Conservation (phyloP, 2,888 invertebrate species). For the Papilio demoleus region DNA sequence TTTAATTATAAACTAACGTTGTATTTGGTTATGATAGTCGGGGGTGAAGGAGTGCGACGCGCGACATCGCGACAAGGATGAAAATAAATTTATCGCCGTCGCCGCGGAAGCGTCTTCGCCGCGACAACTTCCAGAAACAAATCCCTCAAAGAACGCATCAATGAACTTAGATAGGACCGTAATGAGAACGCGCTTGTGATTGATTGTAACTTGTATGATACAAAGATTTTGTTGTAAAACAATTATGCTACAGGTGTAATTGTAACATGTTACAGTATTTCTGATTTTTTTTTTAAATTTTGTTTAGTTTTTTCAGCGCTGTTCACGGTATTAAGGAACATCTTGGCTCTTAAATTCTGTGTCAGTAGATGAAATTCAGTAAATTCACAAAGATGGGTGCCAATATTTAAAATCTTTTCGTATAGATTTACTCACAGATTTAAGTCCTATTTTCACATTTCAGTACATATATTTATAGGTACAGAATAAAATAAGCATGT, state of each 20-base stretch:
- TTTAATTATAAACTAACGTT: not conserved
- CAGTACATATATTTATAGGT: no score
- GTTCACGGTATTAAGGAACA: conserved; percentile 10
- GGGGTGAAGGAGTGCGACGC: conserved; percentile 59
- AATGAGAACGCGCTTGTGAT: conserved; percentile 65
- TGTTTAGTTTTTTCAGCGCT: not conserved
- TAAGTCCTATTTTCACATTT: no score
- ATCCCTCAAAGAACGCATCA: conserved; percentile 70
- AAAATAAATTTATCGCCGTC: conserved; percentile 80
- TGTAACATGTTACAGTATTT: not conserved
- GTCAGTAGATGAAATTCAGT: no score
- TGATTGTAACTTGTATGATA: conserved; percentile 53
- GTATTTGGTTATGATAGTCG: conserved; percentile 4
- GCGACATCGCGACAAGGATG: conserved; percentile 78
- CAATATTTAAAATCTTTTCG: no score
- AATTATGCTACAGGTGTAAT: not conserved
- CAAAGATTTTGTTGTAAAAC: conserved; percentile 5
- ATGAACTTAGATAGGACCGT: conserved; percentile 68
- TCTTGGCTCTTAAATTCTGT: no score
- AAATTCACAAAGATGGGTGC: no score
- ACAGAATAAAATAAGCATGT: no score
- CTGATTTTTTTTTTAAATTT: not conserved
- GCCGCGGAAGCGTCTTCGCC: conserved; percentile 63
- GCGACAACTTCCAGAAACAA: conserved; percentile 70
- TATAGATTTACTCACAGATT: no score